phyloP scores from a whole-genome alignment of 2,888 invertebrate genomes.

The Tenthredo notha region DNA sequence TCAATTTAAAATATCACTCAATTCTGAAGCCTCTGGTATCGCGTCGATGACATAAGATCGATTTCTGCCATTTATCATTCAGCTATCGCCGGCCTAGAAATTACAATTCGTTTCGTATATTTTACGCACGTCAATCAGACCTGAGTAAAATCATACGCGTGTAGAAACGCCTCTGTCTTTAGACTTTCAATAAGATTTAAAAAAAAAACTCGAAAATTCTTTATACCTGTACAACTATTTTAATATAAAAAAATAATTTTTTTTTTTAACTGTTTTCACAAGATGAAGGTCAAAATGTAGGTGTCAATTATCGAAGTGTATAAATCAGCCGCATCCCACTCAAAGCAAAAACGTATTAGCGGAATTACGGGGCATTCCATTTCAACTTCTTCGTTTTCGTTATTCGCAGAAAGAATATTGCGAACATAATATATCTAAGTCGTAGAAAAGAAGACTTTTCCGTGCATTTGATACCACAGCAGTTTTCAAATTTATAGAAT shows the following conservation, averaged over 20 bases:
- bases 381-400: neutral
- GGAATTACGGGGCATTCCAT: neutral
- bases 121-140: conserved; percentile 14
- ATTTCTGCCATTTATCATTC: conserved; percentile 14
- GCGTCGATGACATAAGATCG: neutral
- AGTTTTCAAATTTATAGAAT: neutral
- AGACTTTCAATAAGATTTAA: neutral
- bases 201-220: too few relatives aligned
- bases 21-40: neutral
- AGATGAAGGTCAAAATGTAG: neutral
- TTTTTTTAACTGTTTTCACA: neutral
- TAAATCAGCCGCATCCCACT: neutral
- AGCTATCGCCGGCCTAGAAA: neutral
- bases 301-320: neutral
- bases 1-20: conserved; percentile 1
- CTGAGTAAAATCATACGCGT: neutral
- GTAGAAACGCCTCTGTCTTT: neutral
- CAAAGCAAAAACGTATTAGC: neutral
- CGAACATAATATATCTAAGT: neutral
- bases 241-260: neutral
- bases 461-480: neutral
- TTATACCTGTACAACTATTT: too few relatives aligned
- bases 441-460: neutral
- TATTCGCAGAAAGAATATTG: neutral
- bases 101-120: conserved; percentile 14